Percentiles rank a stretch among this genome's conserved stretches.
Conservation (phyloP, 1,140 invertebrate genomes). For the Bombus turneri region DNA sequence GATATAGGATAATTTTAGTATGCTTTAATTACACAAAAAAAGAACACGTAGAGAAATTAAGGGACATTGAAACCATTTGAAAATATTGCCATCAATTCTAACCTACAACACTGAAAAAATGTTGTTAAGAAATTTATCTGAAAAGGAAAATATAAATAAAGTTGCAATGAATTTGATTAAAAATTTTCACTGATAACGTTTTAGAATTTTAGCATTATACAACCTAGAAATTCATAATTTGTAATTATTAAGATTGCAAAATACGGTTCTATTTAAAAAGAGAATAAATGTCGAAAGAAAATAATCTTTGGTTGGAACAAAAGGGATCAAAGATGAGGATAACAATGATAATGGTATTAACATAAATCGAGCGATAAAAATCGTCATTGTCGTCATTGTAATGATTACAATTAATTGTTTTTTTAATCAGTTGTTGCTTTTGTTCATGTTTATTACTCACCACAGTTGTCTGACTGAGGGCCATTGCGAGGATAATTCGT, state of each 20-base stretch:
- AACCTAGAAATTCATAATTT: background rate
- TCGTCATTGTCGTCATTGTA: constrained; percentile 28
- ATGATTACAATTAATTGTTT: constrained; percentile 29
- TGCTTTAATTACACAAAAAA: background rate
- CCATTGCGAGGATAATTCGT: constrained; percentile 76
- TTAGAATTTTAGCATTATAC: background rate
- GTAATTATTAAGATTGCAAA: background rate
- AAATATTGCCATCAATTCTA: background rate
- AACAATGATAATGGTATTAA: constrained; percentile 13
- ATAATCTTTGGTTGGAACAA: background rate
- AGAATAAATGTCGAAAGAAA: background rate
- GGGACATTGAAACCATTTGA: background rate
- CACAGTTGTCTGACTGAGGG: constrained; percentile 83
- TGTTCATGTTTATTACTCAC: constrained; percentile 77
- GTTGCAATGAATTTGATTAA: background rate
- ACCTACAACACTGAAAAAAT: background rate
- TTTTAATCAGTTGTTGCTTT: constrained; percentile 42
- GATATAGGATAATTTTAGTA: background rate
- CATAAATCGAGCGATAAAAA: constrained; percentile 9
- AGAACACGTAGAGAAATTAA: background rate
- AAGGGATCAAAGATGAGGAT: constrained; percentile 6
- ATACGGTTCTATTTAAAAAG: background rate
- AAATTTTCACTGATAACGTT: background rate
- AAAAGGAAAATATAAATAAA: background rate
- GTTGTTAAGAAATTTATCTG: background rate